Conservation (phyloP, 2,888 invertebrate genomes). For the Tetropium fuscum region DNA sequence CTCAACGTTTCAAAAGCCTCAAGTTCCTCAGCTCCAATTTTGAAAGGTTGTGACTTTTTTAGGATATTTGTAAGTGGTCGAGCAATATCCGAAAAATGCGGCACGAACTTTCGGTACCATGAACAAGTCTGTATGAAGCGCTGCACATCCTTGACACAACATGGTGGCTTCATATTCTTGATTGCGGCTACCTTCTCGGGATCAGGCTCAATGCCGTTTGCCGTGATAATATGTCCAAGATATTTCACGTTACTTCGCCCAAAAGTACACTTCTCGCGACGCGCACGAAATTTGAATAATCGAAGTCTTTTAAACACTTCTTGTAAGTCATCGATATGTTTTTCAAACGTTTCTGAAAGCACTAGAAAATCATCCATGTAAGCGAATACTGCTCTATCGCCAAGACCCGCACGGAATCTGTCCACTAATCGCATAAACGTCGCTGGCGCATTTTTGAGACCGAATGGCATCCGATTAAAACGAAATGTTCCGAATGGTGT, state of each 20-base stretch:
- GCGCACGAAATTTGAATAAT: neutral
- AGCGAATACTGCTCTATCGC: constrained; percentile 32
- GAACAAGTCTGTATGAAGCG: constrained; percentile 26
- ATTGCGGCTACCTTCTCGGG: constrained; percentile 43
- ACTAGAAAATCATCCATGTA: constrained; percentile 36
- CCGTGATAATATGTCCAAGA: constrained; percentile 32
- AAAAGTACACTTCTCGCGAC: constrained; percentile 37
- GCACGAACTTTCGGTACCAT: constrained; percentile 27
- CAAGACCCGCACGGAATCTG: constrained; percentile 32
- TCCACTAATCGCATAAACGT: constrained; percentile 40
- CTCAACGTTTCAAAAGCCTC: constrained; percentile 21
- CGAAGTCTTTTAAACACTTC: constrained; percentile 28
- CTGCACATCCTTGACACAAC: constrained; percentile 12
- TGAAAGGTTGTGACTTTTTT: constrained; percentile 17
- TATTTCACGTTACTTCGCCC: no score
- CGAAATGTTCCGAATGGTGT: constrained; percentile 27
- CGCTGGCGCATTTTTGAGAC: constrained; percentile 35
- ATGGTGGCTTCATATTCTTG: constrained; percentile 12
- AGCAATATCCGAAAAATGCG: constrained; percentile 21
- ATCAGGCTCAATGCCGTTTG: constrained; percentile 33
- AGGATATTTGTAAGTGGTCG: constrained; percentile 23
- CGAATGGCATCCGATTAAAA: constrained; percentile 36
- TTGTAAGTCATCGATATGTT: constrained; percentile 43
- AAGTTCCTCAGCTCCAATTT: constrained; percentile 19
- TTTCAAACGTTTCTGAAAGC: constrained; percentile 36